phyloP scores from a whole-genome alignment of 2,113 vertebrate genomes.

The Zeus faber region DNA sequence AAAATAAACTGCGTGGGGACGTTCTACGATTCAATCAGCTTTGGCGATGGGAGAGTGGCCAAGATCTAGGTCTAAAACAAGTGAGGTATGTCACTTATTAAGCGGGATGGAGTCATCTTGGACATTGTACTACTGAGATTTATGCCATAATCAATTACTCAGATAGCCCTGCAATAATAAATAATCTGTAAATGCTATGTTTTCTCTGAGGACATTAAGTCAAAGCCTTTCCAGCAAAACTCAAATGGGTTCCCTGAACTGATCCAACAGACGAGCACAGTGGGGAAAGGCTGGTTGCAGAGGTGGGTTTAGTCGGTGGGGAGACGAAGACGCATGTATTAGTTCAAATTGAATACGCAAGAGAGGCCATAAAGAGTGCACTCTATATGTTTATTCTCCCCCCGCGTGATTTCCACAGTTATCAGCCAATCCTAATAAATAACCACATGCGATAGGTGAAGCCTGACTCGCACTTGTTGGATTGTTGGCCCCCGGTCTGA shows the following conservation, averaged over 20 bases:
- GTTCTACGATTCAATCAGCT: slow-evolving; percentile 61
- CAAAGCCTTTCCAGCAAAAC: slow-evolving; percentile 45
- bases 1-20: slow-evolving; percentile 54
- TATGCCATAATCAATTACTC: slow-evolving; percentile 51
- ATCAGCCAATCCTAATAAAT: slow-evolving; percentile 56
- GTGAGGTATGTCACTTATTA: slow-evolving; percentile 67
- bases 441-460: slow-evolving; percentile 60
- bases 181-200: slow-evolving; percentile 50
- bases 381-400: slow-evolving; percentile 42
- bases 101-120: slow-evolving; percentile 62
- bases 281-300: slow-evolving; percentile 45
- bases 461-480: slow-evolving; percentile 40
- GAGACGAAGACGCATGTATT: slow-evolving; percentile 42
- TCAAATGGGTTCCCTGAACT: slow-evolving; percentile 34
- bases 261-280: slow-evolving; percentile 49
- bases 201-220: slow-evolving; percentile 60
- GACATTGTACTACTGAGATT: slow-evolving; percentile 59
- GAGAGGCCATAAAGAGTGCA: slow-evolving; percentile 44
- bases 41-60: slow-evolving; percentile 49
- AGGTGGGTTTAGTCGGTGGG: slow-evolving; percentile 45
- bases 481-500: slow-evolving; percentile 22
- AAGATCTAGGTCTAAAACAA: slow-evolving; percentile 53
- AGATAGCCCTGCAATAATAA: slow-evolving; percentile 52
- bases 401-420: slow-evolving; percentile 63
- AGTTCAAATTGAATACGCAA: slow-evolving; percentile 42